Conservation (phyloP, 2,113 vertebrate species). For the Nipponia nippon region DNA sequence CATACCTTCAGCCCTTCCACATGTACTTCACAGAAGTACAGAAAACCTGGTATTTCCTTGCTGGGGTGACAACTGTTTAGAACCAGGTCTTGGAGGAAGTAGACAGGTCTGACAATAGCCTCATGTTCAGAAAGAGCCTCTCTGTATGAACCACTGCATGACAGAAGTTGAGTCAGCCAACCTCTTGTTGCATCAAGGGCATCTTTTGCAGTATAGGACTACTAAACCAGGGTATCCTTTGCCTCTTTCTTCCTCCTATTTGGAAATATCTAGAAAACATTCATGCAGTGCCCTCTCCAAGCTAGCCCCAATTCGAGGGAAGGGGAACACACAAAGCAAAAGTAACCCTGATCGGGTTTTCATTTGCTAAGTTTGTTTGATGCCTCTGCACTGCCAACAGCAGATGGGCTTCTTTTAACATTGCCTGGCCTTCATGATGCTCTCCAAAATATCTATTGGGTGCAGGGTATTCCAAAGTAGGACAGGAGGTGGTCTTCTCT, state of each 20-base stretch:
- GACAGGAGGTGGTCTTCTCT: background rate
- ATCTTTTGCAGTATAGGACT: background rate
- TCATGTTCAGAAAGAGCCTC: background rate
- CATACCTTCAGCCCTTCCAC: background rate
- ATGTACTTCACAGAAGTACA: background rate
- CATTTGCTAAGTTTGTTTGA: background rate
- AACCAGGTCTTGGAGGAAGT: background rate
- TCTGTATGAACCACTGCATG: background rate
- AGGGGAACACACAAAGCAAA: background rate
- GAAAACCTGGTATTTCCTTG: background rate
- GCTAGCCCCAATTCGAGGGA: background rate
- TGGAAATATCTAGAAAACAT: background rate
- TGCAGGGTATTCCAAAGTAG: background rate
- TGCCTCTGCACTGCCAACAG: background rate
- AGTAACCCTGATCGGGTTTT: background rate
- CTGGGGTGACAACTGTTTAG: background rate
- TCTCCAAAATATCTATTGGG: background rate
- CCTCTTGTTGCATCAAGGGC: background rate
- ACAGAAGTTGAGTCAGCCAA: fast-evolving
- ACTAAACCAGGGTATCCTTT: background rate
- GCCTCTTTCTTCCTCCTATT: background rate
- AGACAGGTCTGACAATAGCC: background rate
- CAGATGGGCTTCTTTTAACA: background rate
- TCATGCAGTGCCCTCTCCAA: background rate
- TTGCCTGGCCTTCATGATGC: background rate